Conservation (phyloP, 2,113 vertebrate species). For the Camarhynchus parvulus region DNA sequence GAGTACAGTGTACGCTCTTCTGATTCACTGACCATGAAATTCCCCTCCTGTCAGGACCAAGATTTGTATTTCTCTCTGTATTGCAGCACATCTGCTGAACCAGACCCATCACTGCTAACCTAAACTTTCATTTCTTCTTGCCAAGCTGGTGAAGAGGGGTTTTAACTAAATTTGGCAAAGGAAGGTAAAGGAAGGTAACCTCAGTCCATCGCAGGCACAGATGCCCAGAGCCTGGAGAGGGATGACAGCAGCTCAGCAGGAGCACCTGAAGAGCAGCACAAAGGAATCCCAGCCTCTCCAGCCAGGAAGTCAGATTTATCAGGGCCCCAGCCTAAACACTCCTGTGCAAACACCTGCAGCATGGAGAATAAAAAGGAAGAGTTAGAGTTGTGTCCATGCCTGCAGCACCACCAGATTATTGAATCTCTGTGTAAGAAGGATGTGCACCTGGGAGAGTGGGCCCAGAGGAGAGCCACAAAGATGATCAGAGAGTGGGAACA, state of each 20-base stretch:
- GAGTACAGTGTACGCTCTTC: not conserved
- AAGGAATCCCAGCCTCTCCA: not conserved
- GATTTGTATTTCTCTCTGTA: not conserved
- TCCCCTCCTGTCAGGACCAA: not conserved
- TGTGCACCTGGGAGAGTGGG: no score
- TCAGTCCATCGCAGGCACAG: not conserved
- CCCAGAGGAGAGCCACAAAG: not conserved
- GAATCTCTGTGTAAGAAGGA: not conserved
- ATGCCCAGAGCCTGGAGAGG: not conserved
- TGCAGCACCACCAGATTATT: not conserved
- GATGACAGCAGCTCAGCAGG: not conserved
- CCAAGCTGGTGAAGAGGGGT: not conserved
- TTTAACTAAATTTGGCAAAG: not conserved
- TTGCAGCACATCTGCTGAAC: not conserved
- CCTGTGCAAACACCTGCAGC: not conserved
- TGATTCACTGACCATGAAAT: constrained; percentile 5
- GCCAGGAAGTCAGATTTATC: not conserved
- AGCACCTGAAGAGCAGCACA: not conserved
- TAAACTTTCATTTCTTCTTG: not conserved
- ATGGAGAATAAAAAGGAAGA: not conserved
- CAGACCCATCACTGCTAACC: not conserved
- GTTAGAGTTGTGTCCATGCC: not conserved
- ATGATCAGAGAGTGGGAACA: not conserved
- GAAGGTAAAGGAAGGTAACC: not conserved
- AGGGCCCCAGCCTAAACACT: not conserved